Percentiles rank a stretch among this genome's conserved stretches.
phyloP scores from a whole-genome alignment of 2,797 vertebrate genomes.

The Telmatherina bonti region DNA sequence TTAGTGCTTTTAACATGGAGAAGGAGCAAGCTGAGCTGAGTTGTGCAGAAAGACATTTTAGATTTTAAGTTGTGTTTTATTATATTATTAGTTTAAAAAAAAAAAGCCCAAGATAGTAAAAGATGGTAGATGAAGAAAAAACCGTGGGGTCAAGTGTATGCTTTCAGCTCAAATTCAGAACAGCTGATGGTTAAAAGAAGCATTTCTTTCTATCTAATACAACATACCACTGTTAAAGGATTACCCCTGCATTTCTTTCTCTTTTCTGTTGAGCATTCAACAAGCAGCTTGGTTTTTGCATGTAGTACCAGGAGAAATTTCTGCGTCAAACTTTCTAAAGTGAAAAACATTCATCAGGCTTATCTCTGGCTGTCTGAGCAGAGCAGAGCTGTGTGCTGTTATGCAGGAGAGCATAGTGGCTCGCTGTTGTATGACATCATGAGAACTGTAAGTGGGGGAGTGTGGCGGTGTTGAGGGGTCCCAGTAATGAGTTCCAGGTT shows the following conservation, averaged over 20 bases:
- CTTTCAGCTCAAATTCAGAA: background rate
- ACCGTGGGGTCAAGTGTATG: background rate
- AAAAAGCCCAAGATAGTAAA: background rate
- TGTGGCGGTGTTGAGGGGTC: conserved; percentile 49
- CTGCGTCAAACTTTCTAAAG: conserved; percentile 21
- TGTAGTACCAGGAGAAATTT: conserved; percentile 15
- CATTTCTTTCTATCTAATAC: background rate
- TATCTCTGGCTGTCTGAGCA: conserved; percentile 60
- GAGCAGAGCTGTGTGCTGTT: conserved; percentile 37
- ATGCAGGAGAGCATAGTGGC: conserved; percentile 51
- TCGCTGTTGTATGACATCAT: conserved; percentile 75
- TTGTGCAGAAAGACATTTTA: conserved; percentile 1
- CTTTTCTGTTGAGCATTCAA: background rate
- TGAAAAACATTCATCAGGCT: conserved; percentile 58
- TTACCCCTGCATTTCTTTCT: too few species aligned
- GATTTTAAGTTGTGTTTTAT: background rate
- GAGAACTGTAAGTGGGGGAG: conserved; percentile 71
- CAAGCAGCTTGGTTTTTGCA: background rate
- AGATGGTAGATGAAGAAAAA: background rate
- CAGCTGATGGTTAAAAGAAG: conserved; percentile 8
- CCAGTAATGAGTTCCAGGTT: conserved; percentile 76
- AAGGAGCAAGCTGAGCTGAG: background rate
- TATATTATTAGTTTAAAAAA: background rate
- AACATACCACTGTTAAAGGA: background rate
- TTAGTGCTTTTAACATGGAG: background rate